These are phyloP conservation scores for Trichogramma pretiosum DNA, from an alignment of 1,140 invertebrate species.

Conservation along the genomic window DNA sequence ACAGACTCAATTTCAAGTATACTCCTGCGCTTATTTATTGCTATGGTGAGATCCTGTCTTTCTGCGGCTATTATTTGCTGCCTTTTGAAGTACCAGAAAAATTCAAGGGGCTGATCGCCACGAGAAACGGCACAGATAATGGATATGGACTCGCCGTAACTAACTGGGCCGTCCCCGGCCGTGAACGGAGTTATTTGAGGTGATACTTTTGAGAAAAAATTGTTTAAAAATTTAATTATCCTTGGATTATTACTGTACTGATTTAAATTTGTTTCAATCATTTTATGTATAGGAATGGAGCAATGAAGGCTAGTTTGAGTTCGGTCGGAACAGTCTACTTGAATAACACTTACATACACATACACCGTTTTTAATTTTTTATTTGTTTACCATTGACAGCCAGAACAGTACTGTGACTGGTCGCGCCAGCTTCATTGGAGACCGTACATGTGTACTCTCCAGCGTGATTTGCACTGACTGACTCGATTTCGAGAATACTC, in stretches of 20 bases:
- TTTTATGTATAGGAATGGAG: no score
- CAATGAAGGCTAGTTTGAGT: no score
- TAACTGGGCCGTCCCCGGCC: conserved; percentile 56
- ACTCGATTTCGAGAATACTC: conserved; percentile 20
- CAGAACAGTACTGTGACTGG: conserved; percentile 29
- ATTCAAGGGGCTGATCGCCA: conserved; percentile 63
- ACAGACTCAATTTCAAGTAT: conserved; percentile 53
- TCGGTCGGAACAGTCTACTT: no score
- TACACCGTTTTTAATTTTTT: no score
- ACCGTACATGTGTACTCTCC: conserved; percentile 34
- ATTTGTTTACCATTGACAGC: conserved; percentile 30
- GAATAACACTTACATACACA: no score
- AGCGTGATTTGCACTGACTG: conserved; percentile 29
- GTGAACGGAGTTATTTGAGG: conserved; percentile 57
- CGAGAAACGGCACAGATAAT: conserved; percentile 63
- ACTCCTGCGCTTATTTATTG: conserved; percentile 48
- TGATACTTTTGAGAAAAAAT: conserved; percentile 42
- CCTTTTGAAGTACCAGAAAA: conserved; percentile 60
- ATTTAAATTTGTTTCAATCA: no score
- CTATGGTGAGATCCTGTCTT: conserved; percentile 41
- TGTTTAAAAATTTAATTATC: conserved; percentile 6
- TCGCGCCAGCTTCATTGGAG: conserved; percentile 37
- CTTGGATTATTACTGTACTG: no score
- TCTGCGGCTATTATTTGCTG: conserved; percentile 25
- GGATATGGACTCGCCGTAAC: conserved; percentile 59